phyloP scores from a whole-genome alignment of 2,888 invertebrate genomes.

The Proisotoma minuta region DNA sequence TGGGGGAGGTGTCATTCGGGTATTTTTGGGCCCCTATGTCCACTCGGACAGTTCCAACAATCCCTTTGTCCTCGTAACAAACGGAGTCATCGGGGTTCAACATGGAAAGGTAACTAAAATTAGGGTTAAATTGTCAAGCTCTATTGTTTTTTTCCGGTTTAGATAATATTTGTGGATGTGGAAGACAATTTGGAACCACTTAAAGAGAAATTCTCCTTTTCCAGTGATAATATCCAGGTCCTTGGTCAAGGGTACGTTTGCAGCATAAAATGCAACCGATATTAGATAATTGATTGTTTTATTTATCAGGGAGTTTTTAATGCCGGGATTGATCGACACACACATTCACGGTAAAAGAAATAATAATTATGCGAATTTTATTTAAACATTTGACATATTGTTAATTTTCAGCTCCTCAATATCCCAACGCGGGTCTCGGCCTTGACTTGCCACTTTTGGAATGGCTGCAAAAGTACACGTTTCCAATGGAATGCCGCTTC shows the following conservation, averaged over 20 bases:
- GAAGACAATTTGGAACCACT: conserved; percentile 49
- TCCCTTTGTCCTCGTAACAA: conserved; percentile 52
- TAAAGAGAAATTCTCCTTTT: conserved; percentile 47
- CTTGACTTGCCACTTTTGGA: conserved; percentile 72
- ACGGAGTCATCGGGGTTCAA: conserved; percentile 59
- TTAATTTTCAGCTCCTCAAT: too few species aligned
- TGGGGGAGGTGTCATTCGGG: conserved; percentile 16
- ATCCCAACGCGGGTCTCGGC: conserved; percentile 78
- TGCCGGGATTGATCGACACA: conserved; percentile 83
- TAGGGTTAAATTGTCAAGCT: neutral
- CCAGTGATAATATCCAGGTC: conserved; percentile 35
- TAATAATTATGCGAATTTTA: too few species aligned
- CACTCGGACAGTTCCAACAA: conserved; percentile 49
- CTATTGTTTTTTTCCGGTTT: conserved; percentile 12
- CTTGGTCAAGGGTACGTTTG: conserved; percentile 31
- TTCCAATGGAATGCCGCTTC: conserved; percentile 73
- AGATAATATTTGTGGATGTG: conserved; percentile 54
- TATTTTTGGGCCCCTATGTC: conserved; percentile 51
- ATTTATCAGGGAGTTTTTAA: conserved; percentile 58
- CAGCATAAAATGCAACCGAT: neutral
- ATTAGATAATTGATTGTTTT: neutral
- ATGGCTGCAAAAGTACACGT: conserved; percentile 82
- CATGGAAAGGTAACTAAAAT: conserved; percentile 57
- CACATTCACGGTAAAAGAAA: conserved; percentile 92
- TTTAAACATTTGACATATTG: too few species aligned